A percentile compares a stretch with the other conserved stretches of the same genome.
Conservation (phyloP, 2,797 vertebrate genomes). For the Onychomys leucogaster region DNA sequence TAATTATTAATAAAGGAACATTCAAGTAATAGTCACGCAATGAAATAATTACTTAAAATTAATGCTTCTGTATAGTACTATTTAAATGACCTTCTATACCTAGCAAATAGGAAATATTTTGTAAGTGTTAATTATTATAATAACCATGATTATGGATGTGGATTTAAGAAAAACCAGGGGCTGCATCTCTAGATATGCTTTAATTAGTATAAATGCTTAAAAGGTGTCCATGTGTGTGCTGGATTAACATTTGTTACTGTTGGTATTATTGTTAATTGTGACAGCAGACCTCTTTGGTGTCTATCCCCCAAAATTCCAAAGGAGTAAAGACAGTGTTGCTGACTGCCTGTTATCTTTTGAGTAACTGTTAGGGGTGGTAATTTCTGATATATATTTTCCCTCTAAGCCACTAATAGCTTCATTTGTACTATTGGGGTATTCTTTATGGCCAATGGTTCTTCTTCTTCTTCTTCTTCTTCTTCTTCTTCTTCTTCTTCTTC, state of each 20-base stretch:
- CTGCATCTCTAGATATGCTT: conserved; percentile 42
- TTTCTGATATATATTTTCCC: conserved; percentile 24
- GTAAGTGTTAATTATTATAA: conserved; percentile 23
- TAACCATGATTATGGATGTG: background rate
- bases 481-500: too few relatives aligned
- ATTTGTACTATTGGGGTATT: background rate
- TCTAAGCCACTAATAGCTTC: background rate
- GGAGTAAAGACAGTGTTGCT: background rate
- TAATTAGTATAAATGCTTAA: conserved; percentile 8
- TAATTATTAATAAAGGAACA: conserved; percentile 22
- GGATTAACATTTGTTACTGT: background rate
- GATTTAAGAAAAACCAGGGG: conserved; percentile 29
- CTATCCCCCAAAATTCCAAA: background rate
- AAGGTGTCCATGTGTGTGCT: background rate
- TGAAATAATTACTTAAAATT: conserved; percentile 57
- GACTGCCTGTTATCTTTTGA: conserved; percentile 26
- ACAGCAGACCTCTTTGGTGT: background rate
- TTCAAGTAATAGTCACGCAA: background rate
- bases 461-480: too few relatives aligned
- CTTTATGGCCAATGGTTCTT: background rate
- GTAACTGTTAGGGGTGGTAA: conserved; percentile 1
- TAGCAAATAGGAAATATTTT: conserved; percentile 25
- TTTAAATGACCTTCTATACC: conserved; percentile 35
- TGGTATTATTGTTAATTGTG: background rate
- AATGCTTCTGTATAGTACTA: background rate